Percentiles rank a stretch among this genome's conserved stretches.
Evolutionary conservation across 2,888 invertebrate genomes (phyloP).

Genomic region (Chalcosyrphus nemorum): DNA sequence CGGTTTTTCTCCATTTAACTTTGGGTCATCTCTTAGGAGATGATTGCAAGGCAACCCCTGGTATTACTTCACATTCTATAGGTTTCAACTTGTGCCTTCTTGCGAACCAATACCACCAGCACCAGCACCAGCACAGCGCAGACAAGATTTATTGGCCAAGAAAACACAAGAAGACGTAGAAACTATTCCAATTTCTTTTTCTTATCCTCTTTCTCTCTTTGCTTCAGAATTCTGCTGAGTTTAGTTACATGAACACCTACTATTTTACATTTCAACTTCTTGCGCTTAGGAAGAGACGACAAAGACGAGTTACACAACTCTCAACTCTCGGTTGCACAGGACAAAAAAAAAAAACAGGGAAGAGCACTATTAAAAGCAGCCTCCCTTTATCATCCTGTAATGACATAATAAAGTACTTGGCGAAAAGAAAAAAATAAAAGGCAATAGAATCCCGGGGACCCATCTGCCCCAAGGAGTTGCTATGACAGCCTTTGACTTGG

Average conservation of each 20-base stretch:
- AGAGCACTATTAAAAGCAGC: constrained; percentile 48
- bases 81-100: constrained; percentile 34
- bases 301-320: constrained; percentile 9
- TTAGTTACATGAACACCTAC: constrained; percentile 65
- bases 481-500: constrained; percentile 64
- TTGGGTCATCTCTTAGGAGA: constrained; percentile 64
- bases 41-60: constrained; percentile 58
- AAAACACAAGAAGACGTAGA: constrained; percentile 50
- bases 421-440: constrained; percentile 8
- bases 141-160: constrained; percentile 70
- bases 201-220: not conserved
- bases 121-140: too few relatives aligned
- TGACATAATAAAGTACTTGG: constrained; percentile 71
- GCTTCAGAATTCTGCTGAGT: constrained; percentile 14
- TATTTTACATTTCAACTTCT: constrained; percentile 65
- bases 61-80: constrained; percentile 61
- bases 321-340: constrained; percentile 16
- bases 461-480: constrained; percentile 66
- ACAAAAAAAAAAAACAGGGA: not conserved
- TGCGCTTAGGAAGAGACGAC: constrained; percentile 34
- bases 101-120: constrained; percentile 42
- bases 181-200: constrained; percentile 57
- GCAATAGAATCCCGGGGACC: constrained; percentile 41
- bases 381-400: constrained; percentile 69
- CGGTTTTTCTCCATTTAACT: constrained; percentile 58